Evolutionary conservation across 2,113 vertebrate species (phyloP).

Genomic region (Phalacrocorax brasilianus): DNA sequence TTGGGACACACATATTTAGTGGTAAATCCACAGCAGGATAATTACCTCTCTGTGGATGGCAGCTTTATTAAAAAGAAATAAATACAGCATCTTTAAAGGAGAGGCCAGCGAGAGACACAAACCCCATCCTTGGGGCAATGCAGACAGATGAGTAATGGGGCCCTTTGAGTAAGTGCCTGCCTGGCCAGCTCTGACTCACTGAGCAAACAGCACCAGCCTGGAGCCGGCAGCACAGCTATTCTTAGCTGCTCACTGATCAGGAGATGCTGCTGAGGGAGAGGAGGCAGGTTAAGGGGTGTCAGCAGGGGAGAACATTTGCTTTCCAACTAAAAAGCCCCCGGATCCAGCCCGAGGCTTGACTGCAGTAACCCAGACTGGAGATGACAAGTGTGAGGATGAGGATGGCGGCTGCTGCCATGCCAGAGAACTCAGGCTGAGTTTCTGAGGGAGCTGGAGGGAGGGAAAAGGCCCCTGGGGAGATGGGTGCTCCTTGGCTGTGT

Average conservation of each 20-base stretch:
- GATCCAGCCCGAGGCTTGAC: neutral
- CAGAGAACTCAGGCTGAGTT: fast-evolving
- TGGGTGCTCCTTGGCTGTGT: neutral
- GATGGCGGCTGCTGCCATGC: neutral
- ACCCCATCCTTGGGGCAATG: constrained; percentile 32
- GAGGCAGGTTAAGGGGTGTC: neutral
- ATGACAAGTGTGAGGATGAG: neutral
- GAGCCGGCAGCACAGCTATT: constrained; percentile 50
- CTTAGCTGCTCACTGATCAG: neutral
- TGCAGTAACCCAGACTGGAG: neutral
- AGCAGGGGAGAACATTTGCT: neutral
- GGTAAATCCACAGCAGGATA: neutral
- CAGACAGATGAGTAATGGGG: constrained; percentile 63
- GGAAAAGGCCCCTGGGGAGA: neutral
- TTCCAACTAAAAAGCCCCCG: neutral
- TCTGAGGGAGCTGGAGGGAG: neutral
- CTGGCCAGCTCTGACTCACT: constrained; percentile 62
- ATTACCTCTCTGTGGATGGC: neutral
- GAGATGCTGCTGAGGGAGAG: neutral
- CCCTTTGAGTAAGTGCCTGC: constrained; percentile 44
- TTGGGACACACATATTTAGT: neutral
- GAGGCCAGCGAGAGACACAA: neutral
- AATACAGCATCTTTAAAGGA: constrained; percentile 15
- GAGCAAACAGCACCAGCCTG: constrained; percentile 52
- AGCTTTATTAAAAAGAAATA: constrained; percentile 1